A percentile compares a stretch with the other conserved stretches of the same genome.
Conservation (phyloP, 2,888 invertebrate species). For the Odontothrips loti region DNA sequence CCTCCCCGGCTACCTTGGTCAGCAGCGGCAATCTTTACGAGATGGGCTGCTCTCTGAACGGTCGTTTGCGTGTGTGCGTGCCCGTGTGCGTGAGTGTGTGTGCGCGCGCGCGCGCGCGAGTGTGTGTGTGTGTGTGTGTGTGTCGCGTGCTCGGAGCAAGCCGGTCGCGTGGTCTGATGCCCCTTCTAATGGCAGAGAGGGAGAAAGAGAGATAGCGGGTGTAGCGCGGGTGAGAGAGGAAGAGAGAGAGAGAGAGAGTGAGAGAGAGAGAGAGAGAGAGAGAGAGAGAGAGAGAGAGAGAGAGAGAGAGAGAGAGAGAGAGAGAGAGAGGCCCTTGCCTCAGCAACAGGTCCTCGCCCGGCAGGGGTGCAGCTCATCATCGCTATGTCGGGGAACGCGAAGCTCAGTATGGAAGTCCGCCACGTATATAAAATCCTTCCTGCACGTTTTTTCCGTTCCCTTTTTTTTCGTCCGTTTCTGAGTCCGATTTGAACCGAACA, state of each 20-base stretch:
- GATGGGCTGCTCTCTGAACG: neutral
- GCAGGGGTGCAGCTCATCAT: neutral
- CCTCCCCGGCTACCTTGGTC: no score
- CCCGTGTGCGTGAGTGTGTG: neutral
- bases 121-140: neutral
- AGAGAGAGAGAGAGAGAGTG: no score
- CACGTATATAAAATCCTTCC: no score
- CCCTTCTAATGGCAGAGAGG: neutral
- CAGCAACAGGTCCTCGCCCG: neutral
- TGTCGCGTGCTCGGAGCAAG: slow-evolving; percentile 3
- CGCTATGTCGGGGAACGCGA: no score
- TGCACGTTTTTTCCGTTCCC: no score
- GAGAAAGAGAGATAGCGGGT: no score
- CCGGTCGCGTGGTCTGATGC: slow-evolving; percentile 8
- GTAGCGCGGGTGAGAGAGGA: no score
- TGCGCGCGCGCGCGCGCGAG: neutral
- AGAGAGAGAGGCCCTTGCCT: neutral
- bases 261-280: neutral
- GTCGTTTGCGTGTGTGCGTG: neutral
- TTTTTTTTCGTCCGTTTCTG: no score
- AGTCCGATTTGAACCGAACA: no score
- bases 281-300: no score
- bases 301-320: no score
- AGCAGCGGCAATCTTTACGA: neutral
- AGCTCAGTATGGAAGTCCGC: no score